Base-by-base conservation (phyloP, 2,113 vertebrate genomes). In the Poeciliopsis occidentalis region DNA sequence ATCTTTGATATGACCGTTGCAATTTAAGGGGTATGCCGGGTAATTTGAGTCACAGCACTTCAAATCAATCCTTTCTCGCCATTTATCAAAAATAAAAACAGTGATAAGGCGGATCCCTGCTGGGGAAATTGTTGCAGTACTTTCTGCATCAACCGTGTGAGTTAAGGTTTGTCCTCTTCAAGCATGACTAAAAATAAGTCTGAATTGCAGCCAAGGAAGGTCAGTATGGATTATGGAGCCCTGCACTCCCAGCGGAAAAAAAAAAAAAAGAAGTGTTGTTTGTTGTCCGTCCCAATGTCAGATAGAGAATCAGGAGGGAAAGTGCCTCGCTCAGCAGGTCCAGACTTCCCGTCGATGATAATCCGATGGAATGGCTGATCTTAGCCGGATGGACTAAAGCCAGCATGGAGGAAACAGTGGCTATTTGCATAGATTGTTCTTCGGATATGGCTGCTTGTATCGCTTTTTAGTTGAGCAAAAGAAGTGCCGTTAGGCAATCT, bases 261-360 rank as follows among this genome's bases (percentile, higher is more conserved):
- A 17, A 47, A 47, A 47, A 91, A 89, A 51, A 51, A 34, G 34
- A 92, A 89, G 82, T 88, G 60, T 85, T 91, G 91, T 92, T 92
- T 94, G 91, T 92, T 92, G 92, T 94, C 87, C 34, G 73, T 88
- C 89, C 89, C 91, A 89, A 89, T 91, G 92, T 91, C 90, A 91
- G 91, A 90, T 93, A 81, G 39, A 88, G 92, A 88, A 92, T 85
- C 75, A 73, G 85, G 84, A 77, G 76, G 87, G 86, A 92, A 92
- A 93, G 91, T 91, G 92, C 86, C 75, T 84, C 83, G 79, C 91
- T 92, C 92, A 94, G 92, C 93, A 93, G 88, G 89, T 89, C 86
- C 74, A 75, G 79, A 84, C 85, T 88, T 87, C 87, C 85, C 85
- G 87, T 92, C 92, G 87, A 89, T 89, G 91, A 87, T 93, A 92